Conservation (phyloP, 2,797 vertebrate genomes). For the Acipenser ruthenus region DNA sequence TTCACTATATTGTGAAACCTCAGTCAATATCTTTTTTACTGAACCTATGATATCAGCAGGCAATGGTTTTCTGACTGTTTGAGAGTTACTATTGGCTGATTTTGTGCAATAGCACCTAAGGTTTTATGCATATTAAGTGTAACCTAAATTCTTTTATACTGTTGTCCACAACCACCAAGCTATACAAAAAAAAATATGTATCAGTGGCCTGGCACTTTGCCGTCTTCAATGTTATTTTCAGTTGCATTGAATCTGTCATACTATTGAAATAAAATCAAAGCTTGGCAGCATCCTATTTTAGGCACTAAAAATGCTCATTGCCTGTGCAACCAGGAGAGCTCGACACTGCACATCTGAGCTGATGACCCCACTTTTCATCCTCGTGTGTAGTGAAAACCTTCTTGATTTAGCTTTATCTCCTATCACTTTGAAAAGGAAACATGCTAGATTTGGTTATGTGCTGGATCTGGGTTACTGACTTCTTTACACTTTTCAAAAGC, state of each 20-base stretch:
- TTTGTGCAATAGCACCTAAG: too few species aligned
- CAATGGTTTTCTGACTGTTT: too few species aligned
- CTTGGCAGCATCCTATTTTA: constrained; percentile 1
- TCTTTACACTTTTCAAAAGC: too few species aligned
- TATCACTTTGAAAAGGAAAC: too few species aligned
- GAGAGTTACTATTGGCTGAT: too few species aligned
- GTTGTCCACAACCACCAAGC: neutral
- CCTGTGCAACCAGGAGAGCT: neutral
- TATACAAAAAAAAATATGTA: neutral
- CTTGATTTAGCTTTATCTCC: neutral
- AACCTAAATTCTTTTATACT: neutral
- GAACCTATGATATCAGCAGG: too few species aligned
- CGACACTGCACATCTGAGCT: neutral
- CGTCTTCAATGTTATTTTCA: neutral
- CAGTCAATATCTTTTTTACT: too few species aligned
- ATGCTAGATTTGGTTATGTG: too few species aligned
- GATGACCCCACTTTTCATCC: neutral
- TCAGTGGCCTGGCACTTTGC: neutral
- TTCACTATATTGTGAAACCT: too few species aligned
- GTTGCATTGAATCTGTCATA: neutral
- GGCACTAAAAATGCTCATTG: neutral
- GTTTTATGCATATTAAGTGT: too few species aligned
- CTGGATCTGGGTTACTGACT: too few species aligned
- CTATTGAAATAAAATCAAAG: neutral
- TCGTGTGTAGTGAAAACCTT: neutral